These are phyloP conservation scores for Notothenia coriiceps DNA, from an alignment of 2,113 vertebrate genomes.

Conservation along the genomic window DNA sequence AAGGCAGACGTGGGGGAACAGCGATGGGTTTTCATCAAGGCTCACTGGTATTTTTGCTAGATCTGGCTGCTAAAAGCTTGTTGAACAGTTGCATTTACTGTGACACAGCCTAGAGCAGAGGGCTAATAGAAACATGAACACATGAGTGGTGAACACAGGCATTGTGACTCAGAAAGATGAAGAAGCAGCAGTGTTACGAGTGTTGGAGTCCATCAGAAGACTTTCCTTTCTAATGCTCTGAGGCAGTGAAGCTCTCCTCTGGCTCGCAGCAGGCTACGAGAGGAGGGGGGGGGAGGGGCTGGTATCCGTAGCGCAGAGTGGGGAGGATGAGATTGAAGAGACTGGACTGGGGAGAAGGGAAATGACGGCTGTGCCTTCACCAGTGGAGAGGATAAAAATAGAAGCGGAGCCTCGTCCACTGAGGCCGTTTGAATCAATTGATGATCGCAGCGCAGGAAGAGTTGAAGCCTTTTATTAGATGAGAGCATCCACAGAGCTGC, in stretches of 20 bases:
- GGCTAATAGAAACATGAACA: background rate
- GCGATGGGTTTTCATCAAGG: background rate
- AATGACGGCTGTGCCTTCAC: slow-evolving; percentile 47
- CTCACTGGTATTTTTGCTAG: background rate
- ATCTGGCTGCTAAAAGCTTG: background rate
- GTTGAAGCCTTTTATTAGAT: slow-evolving; percentile 59
- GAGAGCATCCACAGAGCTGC: slow-evolving; percentile 27
- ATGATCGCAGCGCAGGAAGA: slow-evolving; percentile 31
- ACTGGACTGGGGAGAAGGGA: slow-evolving; percentile 6
- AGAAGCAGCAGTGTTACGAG: background rate
- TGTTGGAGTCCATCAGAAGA: background rate
- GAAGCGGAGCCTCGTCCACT: slow-evolving; percentile 30
- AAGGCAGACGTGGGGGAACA: background rate
- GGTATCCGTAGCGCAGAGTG: too few relatives aligned
- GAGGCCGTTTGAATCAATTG: slow-evolving; percentile 67
- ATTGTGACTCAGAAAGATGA: background rate
- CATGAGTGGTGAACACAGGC: background rate
- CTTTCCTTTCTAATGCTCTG: slow-evolving; percentile 30
- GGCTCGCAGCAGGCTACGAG: slow-evolving; percentile 33
- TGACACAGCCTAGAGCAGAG: background rate
- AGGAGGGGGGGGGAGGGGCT: background rate
- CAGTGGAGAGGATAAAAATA: slow-evolving; percentile 61
- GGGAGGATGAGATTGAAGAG: slow-evolving; percentile 23
- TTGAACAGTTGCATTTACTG: background rate
- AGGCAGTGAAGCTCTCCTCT: slow-evolving; percentile 49